Percentiles rank a stretch among this genome's conserved stretches.
Evolutionary conservation across 2,888 invertebrate species (phyloP).

Genomic region (Ptilodon capucinus): DNA sequence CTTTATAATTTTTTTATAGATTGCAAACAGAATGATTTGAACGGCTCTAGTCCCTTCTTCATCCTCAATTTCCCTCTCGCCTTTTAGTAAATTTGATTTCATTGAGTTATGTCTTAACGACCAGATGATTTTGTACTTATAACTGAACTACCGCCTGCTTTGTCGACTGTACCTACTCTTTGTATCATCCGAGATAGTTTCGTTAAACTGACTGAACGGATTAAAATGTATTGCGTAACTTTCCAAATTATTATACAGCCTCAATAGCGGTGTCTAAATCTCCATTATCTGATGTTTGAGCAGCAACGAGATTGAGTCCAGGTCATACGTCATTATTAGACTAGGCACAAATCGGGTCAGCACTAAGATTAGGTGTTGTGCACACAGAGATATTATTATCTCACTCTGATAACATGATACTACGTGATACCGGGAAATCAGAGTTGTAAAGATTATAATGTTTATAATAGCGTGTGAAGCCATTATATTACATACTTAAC

Average conservation of each 20-base stretch:
- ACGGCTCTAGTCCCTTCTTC: too few species aligned
- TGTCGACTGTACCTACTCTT: too few species aligned
- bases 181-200: background rate
- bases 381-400: constrained; percentile 54
- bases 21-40: too few species aligned
- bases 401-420: constrained; percentile 44
- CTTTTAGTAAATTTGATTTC: too few species aligned
- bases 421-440: constrained; percentile 60
- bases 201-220: constrained; percentile 1
- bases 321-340: constrained; percentile 73
- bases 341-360: constrained; percentile 68
- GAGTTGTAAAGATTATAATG: constrained; percentile 66
- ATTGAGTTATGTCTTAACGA: too few species aligned
- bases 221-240: constrained; percentile 18
- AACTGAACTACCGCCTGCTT: too few species aligned
- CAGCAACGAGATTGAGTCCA: constrained; percentile 60
- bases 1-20: too few species aligned
- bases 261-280: constrained; percentile 55
- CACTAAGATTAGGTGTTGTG: constrained; percentile 63
- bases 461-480: constrained; percentile 39
- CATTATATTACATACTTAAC: constrained; percentile 26
- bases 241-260: constrained; percentile 36
- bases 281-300: constrained; percentile 68
- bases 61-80: too few species aligned
- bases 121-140: too few species aligned